Evolutionary conservation across 1,140 invertebrate genomes (phyloP).

Genomic region (Orussus abietinus): DNA sequence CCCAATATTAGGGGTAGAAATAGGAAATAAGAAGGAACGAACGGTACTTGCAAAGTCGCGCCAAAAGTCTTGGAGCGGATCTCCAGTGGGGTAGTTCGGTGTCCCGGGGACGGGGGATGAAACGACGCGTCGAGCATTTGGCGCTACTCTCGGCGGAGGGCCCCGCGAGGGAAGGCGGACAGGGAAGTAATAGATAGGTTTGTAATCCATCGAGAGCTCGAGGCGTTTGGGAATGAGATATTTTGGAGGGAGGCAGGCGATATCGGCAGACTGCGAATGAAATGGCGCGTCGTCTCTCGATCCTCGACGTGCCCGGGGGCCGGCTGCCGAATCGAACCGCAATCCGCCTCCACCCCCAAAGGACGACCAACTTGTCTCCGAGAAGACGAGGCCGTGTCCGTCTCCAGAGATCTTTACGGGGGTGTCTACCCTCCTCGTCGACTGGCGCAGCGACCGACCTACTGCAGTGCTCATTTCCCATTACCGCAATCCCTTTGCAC

Average conservation of each 20-base stretch:
- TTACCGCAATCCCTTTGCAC: no score
- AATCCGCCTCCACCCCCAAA: slow-evolving; percentile 22
- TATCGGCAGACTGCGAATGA: slow-evolving; percentile 54
- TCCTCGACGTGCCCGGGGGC: slow-evolving; percentile 45
- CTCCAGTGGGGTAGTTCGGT: no score
- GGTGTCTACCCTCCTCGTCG: no score
- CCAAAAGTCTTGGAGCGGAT: no score
- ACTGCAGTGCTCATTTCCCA: no score
- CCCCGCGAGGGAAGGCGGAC: slow-evolving; percentile 25
- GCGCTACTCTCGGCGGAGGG: slow-evolving; percentile 24
- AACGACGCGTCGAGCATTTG: slow-evolving; percentile 32
- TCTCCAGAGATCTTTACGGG: no score
- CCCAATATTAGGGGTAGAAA: no score
- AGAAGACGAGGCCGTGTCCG: slow-evolving; percentile 23
- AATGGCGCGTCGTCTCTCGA: slow-evolving; percentile 48
- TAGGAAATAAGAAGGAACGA: no score
- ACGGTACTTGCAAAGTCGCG: no score
- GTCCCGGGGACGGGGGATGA: no score
- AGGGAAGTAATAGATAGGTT: slow-evolving; percentile 55
- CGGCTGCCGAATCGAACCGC: slow-evolving; percentile 39
- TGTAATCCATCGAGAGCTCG: slow-evolving; percentile 52
- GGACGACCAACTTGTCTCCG: slow-evolving; percentile 25
- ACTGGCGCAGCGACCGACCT: no score
- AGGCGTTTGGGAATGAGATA: slow-evolving; percentile 54
- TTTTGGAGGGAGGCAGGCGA: slow-evolving; percentile 44